A percentile compares a stretch with the other conserved stretches of the same genome.
These are phyloP conservation scores for Danaus plexippus DNA, from an alignment of 1,140 invertebrate genomes.

Conservation along the genomic window DNA sequence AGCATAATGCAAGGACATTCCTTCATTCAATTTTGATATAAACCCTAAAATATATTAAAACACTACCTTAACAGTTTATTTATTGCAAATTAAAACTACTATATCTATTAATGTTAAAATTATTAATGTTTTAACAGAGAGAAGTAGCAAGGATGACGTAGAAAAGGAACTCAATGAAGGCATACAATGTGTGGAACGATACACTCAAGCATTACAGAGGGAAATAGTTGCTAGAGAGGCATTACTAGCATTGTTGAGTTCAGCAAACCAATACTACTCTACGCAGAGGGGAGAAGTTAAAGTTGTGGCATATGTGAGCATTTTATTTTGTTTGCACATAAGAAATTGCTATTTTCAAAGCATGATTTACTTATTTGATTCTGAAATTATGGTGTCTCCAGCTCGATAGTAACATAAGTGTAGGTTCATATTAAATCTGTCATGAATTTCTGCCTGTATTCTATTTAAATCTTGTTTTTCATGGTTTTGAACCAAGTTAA, in stretches of 20 bases:
- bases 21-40: too few relatives aligned
- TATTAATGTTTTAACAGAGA: slow-evolving; percentile 73
- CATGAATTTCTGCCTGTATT: too few relatives aligned
- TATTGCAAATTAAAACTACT: slow-evolving; percentile 2
- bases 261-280: slow-evolving; percentile 89
- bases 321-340: not conserved
- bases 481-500: too few relatives aligned
- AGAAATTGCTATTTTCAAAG: not conserved
- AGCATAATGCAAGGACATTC: too few relatives aligned
- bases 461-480: too few relatives aligned
- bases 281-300: slow-evolving; percentile 92
- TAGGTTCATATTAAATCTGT: too few relatives aligned
- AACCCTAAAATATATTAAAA: too few relatives aligned
- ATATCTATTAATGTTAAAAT: slow-evolving; percentile 2
- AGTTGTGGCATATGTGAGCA: slow-evolving; percentile 91
- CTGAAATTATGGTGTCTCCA: too few relatives aligned
- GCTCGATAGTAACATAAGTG: too few relatives aligned
- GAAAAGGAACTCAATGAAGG: slow-evolving; percentile 89
- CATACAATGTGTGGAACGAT: slow-evolving; percentile 83
- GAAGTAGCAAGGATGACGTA: slow-evolving; percentile 88
- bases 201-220: slow-evolving; percentile 83
- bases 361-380: too few relatives aligned
- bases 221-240: slow-evolving; percentile 86
- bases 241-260: slow-evolving; percentile 82
- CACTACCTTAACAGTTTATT: not conserved